Percentiles rank a stretch among this genome's conserved stretches.
These are phyloP conservation scores for Parnassius mnemosyne DNA, from an alignment of 2,888 invertebrate species.

Conservation along the genomic window DNA sequence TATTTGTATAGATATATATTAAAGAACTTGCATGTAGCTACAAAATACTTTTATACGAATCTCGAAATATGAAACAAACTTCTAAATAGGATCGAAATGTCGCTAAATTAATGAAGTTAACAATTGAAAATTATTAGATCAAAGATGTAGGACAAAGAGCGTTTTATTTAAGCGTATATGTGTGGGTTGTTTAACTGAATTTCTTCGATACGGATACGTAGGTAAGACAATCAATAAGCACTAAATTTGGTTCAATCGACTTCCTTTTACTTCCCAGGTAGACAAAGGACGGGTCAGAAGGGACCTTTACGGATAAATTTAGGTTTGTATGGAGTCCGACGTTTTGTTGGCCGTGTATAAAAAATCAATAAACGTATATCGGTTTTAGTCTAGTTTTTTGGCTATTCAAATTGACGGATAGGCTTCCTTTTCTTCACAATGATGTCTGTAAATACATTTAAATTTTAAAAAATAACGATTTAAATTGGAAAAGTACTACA, in stretches of 20 bases:
- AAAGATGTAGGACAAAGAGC: conserved; percentile 13
- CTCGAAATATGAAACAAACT: neutral
- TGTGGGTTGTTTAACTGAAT: conserved; percentile 13
- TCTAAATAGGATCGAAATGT: neutral
- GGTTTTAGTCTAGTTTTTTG: neutral
- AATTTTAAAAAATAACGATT: too few species aligned
- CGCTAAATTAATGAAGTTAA: conserved; percentile 14
- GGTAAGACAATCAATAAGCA: conserved; percentile 25
- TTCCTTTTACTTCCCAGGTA: conserved; percentile 21
- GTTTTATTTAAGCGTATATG: conserved; percentile 1
- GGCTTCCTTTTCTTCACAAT: too few species aligned
- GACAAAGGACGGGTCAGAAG: conserved; percentile 11
- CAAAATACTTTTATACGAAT: neutral
- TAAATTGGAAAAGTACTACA: too few species aligned
- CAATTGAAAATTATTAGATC: conserved; percentile 7
- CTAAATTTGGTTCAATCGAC: conserved; percentile 24
- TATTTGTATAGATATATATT: too few species aligned
- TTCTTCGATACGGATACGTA: neutral
- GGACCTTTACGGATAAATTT: conserved; percentile 5
- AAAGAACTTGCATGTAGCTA: too few species aligned
- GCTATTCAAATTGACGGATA: too few species aligned
- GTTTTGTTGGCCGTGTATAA: conserved; percentile 12
- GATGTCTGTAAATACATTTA: too few species aligned
- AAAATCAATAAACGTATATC: conserved; percentile 18
- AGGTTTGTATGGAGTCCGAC: conserved; percentile 1